Conservation (phyloP, 2,888 invertebrate species). For the Stenichneumon culpator region DNA sequence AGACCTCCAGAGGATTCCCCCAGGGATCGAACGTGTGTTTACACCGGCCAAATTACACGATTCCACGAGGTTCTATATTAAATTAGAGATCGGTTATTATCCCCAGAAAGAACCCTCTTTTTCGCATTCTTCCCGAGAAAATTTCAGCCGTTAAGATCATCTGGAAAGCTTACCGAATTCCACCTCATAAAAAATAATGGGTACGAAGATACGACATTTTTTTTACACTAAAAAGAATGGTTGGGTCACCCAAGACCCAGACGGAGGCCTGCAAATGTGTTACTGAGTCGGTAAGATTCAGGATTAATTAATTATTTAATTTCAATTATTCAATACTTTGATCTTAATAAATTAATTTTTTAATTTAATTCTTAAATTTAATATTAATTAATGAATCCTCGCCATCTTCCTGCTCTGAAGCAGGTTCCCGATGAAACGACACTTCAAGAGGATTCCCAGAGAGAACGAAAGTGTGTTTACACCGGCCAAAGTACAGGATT, state of each 20-base stretch:
- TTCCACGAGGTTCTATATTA: slow-evolving; percentile 64
- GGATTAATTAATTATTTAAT: too few species aligned
- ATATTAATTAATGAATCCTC: slow-evolving; percentile 17
- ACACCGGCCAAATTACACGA: slow-evolving; percentile 68
- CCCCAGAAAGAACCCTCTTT: slow-evolving; percentile 8
- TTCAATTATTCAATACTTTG: too few species aligned
- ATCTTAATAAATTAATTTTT: too few species aligned
- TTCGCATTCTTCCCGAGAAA: neutral
- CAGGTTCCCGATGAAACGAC: slow-evolving; percentile 31
- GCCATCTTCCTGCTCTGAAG: slow-evolving; percentile 11
- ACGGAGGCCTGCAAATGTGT: too few species aligned
- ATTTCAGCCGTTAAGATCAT: neutral
- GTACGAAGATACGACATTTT: too few species aligned
- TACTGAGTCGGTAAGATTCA: too few species aligned
- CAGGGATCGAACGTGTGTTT: slow-evolving; percentile 65
- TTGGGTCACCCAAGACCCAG: too few species aligned
- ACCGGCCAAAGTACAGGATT: slow-evolving; percentile 67
- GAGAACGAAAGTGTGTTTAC: too few species aligned
- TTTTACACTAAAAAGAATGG: too few species aligned
- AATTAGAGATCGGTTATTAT: slow-evolving; percentile 70
- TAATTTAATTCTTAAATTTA: too few species aligned
- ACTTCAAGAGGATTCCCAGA: slow-evolving; percentile 5
- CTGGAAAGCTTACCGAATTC: neutral
- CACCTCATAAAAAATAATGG: too few species aligned
- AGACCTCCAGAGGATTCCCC: slow-evolving; percentile 42